Evolutionary conservation across 2,888 invertebrate genomes (phyloP).

Genomic region (Agonopterix arenella): DNA sequence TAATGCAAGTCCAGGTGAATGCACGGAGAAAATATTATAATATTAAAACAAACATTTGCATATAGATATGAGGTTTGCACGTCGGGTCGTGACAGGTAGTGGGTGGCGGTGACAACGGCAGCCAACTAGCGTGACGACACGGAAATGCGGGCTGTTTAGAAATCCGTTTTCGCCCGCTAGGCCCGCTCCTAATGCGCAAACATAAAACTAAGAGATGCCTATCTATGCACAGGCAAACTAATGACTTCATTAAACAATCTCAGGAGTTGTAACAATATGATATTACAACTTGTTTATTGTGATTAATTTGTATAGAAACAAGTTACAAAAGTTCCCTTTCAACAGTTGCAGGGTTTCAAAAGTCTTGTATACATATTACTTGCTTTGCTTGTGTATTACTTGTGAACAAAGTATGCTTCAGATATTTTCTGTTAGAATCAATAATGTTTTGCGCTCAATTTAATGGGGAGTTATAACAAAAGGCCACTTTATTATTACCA

Average conservation of each 20-base stretch:
- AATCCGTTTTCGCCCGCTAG: slow-evolving; percentile 29
- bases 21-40: neutral
- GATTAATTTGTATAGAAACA: no score
- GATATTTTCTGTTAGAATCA: no score
- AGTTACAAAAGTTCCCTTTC: no score
- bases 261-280: no score
- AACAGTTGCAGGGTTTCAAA: no score
- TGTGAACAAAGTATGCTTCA: no score
- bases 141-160: slow-evolving; percentile 47
- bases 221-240: neutral
- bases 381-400: no score
- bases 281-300: no score
- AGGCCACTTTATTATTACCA: no score
- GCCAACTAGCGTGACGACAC: slow-evolving; percentile 35
- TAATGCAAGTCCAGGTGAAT: slow-evolving; percentile 1
- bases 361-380: no score
- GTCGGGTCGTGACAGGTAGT: slow-evolving; percentile 2
- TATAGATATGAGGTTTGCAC: neutral
- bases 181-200: slow-evolving; percentile 8
- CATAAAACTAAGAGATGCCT: neutral
- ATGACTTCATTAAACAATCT: neutral
- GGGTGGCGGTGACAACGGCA: slow-evolving; percentile 23
- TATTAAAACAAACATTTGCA: slow-evolving; percentile 1
- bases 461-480: no score
- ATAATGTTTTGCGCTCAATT: no score